A percentile compares a stretch with the other conserved stretches of the same genome.
phyloP scores from a whole-genome alignment of 2,113 vertebrate species.

The Theropithecus gelada region DNA sequence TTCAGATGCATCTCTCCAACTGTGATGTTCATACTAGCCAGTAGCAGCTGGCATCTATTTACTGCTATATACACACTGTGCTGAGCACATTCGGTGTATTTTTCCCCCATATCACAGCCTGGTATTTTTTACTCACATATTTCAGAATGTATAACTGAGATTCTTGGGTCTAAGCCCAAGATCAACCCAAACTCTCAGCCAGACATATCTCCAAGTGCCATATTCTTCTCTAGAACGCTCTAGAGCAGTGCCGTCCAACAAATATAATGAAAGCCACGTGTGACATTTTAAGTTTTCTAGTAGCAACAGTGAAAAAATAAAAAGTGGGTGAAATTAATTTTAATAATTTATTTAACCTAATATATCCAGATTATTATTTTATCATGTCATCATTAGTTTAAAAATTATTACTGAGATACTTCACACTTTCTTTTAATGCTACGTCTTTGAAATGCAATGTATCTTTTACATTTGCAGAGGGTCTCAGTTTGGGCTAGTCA shows the following conservation, averaged over 20 bases:
- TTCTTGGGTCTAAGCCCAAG: neutral
- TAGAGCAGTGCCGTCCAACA: neutral
- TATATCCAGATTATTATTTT: neutral
- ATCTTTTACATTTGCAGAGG: neutral
- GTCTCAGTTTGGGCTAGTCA: neutral
- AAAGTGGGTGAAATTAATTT: neutral
- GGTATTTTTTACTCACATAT: neutral
- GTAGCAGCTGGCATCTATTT: neutral
- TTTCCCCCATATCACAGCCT: neutral
- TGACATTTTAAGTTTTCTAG: neutral
- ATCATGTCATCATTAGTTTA: neutral
- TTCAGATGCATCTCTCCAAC: neutral
- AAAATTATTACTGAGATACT: neutral
- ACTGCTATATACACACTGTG: neutral
- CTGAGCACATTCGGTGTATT: neutral
- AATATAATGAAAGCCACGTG: neutral
- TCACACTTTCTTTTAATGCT: neutral
- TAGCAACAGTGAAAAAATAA: neutral
- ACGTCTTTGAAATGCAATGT: neutral
- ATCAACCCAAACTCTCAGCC: neutral
- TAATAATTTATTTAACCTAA: neutral
- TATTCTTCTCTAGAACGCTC: neutral
- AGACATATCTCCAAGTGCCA: neutral
- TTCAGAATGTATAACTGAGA: neutral
- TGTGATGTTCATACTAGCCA: rapidly evolving